phyloP scores from a whole-genome alignment of 2,113 vertebrate species.

The Gallinago paraguaiae region DNA sequence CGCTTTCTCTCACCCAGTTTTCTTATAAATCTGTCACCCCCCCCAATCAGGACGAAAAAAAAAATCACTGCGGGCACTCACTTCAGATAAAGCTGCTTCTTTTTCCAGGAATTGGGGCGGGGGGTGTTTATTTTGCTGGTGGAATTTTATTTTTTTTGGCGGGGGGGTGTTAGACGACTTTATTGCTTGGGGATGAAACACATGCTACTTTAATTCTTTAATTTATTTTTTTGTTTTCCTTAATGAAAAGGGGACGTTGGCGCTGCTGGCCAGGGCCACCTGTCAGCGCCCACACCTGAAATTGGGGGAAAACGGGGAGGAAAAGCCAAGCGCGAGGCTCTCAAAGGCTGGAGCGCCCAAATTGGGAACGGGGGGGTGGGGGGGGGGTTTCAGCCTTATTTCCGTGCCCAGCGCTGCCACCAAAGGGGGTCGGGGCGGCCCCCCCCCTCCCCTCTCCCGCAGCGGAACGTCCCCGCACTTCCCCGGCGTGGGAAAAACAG shows the following conservation, averaged over 20 bases:
- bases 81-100: background rate
- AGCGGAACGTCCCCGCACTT: background rate
- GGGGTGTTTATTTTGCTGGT: background rate
- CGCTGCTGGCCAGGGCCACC: background rate
- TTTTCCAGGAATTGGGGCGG: background rate
- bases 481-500: background rate
- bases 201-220: background rate
- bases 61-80: background rate
- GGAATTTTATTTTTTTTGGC: background rate
- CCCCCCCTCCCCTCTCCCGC: background rate
- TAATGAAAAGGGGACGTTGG: background rate
- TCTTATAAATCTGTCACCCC: slow-evolving; percentile 8
- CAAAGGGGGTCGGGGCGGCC: too few relatives aligned
- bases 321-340: background rate
- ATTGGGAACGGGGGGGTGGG: background rate
- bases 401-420: too few relatives aligned
- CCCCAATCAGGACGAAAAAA: background rate
- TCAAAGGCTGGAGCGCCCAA: background rate
- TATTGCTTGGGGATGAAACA: background rate
- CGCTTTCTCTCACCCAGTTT: background rate
- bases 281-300: background rate
- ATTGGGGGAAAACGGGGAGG: background rate
- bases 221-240: background rate
- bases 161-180: background rate
- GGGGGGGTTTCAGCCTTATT: too few relatives aligned